Evolutionary conservation across 1,140 invertebrate species (phyloP).

Genomic region (Littorina saxatilis): DNA sequence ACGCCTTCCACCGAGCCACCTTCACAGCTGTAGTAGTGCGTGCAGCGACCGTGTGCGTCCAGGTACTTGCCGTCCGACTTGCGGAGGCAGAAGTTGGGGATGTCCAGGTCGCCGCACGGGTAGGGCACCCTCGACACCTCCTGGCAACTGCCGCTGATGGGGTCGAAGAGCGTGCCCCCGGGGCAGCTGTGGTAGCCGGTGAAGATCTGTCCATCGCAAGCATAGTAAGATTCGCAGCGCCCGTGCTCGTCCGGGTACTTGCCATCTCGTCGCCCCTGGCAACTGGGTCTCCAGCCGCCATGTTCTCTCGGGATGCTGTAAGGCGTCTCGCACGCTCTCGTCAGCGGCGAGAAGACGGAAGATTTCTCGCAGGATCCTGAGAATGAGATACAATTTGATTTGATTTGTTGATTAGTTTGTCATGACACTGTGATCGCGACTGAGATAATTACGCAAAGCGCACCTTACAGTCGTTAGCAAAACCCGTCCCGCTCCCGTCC

Average conservation of each 20-base stretch:
- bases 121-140: constrained; percentile 34
- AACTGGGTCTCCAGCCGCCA: constrained; percentile 49
- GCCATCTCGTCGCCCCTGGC: constrained; percentile 42
- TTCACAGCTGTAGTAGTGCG: constrained; percentile 47
- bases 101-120: constrained; percentile 45
- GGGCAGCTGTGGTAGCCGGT: constrained; percentile 45
- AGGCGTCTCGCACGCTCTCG: constrained; percentile 49
- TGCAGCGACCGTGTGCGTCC: constrained; percentile 48
- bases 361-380: constrained; percentile 42
- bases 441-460: not conserved
- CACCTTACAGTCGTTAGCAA: too few species aligned
- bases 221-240: constrained; percentile 48
- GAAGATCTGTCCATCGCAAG: constrained; percentile 43
- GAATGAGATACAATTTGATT: not conserved
- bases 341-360: constrained; percentile 48
- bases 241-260: constrained; percentile 50
- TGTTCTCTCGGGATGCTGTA: constrained; percentile 48
- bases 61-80: constrained; percentile 43
- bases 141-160: constrained; percentile 39
- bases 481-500: too few species aligned
- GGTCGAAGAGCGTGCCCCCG: constrained; percentile 40
- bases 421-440: too few species aligned
- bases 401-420: too few species aligned
- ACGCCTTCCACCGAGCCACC: constrained; percentile 33
- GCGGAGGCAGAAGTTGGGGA: constrained; percentile 30